Evolutionary conservation across 2,797 vertebrate genomes (phyloP), one percentile per base, ranked within the genome.

Genomic region (Nothura maculosa): DNA sequence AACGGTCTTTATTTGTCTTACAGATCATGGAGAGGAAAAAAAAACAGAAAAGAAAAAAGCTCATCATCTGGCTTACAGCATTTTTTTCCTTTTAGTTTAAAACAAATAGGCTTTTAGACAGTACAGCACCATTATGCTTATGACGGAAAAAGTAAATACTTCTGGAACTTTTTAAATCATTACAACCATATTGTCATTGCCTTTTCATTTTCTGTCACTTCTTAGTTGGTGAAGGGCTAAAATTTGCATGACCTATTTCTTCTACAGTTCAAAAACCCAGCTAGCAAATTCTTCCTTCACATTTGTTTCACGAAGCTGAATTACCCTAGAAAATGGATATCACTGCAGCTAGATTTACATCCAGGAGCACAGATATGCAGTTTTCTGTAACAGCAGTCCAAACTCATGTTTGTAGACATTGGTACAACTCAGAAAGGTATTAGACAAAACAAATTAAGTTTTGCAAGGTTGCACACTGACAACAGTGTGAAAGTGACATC

Each of bases 1-100:
- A 95, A 93, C 42, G 80, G 77, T 77, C 87, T 85, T 90, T 91
- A 86, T 86, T 94, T 95, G 81, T 94, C 61, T 86, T 91, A 88
- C 30, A 58, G 32, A 22, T 85, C 40, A 72, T 47, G 38, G 60
- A 89, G 89, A 81, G 67, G 28, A 68, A 0, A 61, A 1, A 27
- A 14, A 89, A 81, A 25, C 38, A 12, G 32, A 14, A 55, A 17
- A 1, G 6, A 11, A 3, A 6, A 43, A 54, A 19, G 25, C 24
- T 78, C 7, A 73, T 92, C 16, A 43, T 28, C 57, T 76, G 47
- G 87, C 19, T 86, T 81, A 28, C 20, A 81, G 55, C 50, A 84
- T 81, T 48, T 73, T 3, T 74, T 83, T 85, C 52, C 3, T 87
- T 92, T 89, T 81, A 76, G 40, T 67, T 91, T 81, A 80, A 91